A percentile compares a stretch with the other conserved stretches of the same genome.
phyloP scores from a whole-genome alignment of 2,797 vertebrate species.

The Hybognathus amarus region DNA sequence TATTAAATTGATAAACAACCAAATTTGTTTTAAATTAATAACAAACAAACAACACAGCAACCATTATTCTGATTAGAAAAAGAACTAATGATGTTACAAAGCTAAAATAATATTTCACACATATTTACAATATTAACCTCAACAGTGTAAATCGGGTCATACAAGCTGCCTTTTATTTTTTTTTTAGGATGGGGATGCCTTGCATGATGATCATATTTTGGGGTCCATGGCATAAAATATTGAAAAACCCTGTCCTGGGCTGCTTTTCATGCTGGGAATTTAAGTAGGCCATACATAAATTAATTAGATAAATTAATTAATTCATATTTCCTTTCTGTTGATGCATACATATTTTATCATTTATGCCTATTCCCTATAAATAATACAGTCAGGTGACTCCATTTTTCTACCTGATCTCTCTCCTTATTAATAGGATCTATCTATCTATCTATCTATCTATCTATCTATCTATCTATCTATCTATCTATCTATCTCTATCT shows the following conservation, averaged over 20 bases:
- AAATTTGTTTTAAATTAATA: neutral
- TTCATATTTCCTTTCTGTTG: neutral
- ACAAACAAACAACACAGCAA: neutral
- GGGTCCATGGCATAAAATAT: neutral
- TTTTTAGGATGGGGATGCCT: no score
- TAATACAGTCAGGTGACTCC: neutral
- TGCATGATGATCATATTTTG: neutral
- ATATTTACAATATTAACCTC: neutral
- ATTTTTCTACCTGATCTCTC: neutral
- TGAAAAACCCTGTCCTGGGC: neutral
- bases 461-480: no score
- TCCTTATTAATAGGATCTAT: neutral
- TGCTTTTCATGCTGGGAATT: slow-evolving; percentile 8
- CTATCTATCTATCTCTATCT: no score
- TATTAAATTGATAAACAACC: neutral
- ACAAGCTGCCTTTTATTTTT: neutral
- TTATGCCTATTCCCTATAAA: neutral
- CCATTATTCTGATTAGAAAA: neutral
- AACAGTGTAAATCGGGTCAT: neutral
- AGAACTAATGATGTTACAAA: neutral
- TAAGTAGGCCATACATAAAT: slow-evolving; percentile 13
- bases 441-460: no score
- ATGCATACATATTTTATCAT: neutral
- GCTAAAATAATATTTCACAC: neutral
- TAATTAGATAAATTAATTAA: neutral